Conservation (phyloP, 2,888 invertebrate genomes). For the Nudaria mundana region DNA sequence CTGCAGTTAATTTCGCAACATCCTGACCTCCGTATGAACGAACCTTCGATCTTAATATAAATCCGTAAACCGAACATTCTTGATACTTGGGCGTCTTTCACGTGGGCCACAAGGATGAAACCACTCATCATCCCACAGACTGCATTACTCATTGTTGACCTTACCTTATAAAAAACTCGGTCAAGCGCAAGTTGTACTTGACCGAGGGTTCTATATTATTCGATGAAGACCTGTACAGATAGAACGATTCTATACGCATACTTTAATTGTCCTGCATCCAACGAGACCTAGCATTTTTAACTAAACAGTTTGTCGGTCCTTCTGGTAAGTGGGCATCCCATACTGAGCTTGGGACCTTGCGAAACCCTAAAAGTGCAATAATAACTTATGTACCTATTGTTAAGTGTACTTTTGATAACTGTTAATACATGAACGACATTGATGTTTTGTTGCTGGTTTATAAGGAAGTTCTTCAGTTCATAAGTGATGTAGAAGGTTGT, state of each 20-base stretch:
- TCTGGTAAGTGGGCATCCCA: too few species aligned
- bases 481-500: neutral
- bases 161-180: slow-evolving; percentile 11
- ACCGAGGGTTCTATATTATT: too few species aligned
- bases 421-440: slow-evolving; percentile 9
- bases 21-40: neutral
- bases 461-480: neutral
- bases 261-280: too few species aligned
- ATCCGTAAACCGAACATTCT: slow-evolving; percentile 4
- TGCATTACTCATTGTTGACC: slow-evolving; percentile 9
- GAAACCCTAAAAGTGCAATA: too few species aligned
- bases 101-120: slow-evolving; percentile 10
- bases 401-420: slow-evolving; percentile 5
- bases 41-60: slow-evolving; percentile 1
- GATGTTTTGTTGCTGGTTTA: slow-evolving; percentile 1
- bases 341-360: too few species aligned
- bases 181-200: slow-evolving; percentile 11
- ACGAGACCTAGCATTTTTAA: too few species aligned
- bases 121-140: slow-evolving; percentile 3
- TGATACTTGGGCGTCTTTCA: slow-evolving; percentile 6
- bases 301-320: too few species aligned
- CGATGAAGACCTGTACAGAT: too few species aligned
- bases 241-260: too few species aligned
- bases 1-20: slow-evolving; percentile 2
- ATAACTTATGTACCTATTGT: too few species aligned